phyloP scores from a whole-genome alignment of 2,113 vertebrate genomes.

The Lampris megalopsis region DNA sequence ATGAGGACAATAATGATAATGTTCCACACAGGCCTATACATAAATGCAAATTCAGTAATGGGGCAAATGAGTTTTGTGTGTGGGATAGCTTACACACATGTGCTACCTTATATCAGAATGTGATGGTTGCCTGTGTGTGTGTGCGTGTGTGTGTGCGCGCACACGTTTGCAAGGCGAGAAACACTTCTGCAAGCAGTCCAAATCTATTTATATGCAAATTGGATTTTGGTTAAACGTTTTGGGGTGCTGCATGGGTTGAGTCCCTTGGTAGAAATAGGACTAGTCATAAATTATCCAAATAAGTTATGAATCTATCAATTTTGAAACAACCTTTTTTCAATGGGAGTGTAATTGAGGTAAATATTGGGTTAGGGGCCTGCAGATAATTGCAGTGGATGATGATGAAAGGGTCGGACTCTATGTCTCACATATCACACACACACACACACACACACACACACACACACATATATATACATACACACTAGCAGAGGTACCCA shows the following conservation, averaged over 20 bases:
- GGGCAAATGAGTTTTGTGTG: conserved; percentile 24
- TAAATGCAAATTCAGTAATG: conserved; percentile 66
- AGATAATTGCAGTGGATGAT: conserved; percentile 74
- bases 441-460: conserved; percentile 14
- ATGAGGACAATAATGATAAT: conserved; percentile 63
- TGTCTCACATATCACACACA: conserved; percentile 9
- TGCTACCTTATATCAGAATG: too few species aligned
- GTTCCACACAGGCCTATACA: conserved; percentile 47
- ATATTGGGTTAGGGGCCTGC: conserved; percentile 85
- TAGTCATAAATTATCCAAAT: conserved; percentile 90
- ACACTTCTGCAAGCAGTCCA: conserved; percentile 85
- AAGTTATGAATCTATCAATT: conserved; percentile 90
- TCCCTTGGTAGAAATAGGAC: conserved; percentile 80
- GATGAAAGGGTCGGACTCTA: conserved; percentile 24
- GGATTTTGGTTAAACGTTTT: conserved; percentile 82
- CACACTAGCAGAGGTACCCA: not conserved
- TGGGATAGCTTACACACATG: conserved; percentile 15
- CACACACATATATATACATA: conserved; percentile 19
- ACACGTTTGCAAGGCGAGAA: conserved; percentile 24
- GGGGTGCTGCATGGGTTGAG: conserved; percentile 82
- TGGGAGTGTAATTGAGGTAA: conserved; percentile 83
- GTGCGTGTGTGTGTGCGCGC: conserved; percentile 6
- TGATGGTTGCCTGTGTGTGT: conserved; percentile 22
- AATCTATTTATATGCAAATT: conserved; percentile 98
- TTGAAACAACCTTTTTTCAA: conserved; percentile 87